A percentile compares a stretch with the other conserved stretches of the same genome.
These are phyloP conservation scores for Sciurus carolinensis DNA, from an alignment of 2,797 vertebrate species.

Conservation along the genomic window DNA sequence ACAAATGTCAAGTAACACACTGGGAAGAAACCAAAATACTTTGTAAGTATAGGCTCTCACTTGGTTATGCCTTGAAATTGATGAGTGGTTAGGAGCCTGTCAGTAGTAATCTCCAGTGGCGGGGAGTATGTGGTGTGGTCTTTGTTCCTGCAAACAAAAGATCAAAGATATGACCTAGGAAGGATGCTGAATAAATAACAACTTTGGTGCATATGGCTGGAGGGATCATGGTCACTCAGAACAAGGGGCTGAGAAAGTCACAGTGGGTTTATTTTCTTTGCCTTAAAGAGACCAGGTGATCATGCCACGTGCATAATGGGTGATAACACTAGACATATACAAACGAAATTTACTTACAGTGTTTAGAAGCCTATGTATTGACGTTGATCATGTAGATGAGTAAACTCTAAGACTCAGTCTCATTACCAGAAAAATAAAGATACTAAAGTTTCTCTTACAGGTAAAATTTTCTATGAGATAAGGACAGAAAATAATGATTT, in stretches of 20 bases:
- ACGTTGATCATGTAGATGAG: neutral
- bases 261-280: neutral
- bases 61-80: neutral
- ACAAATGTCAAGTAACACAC: neutral
- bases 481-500: neutral
- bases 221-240: neutral
- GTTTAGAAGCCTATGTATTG: neutral
- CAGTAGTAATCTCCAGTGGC: neutral
- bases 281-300: neutral
- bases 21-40: neutral
- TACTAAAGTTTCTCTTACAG: neutral
- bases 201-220: neutral
- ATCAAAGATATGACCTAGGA: neutral
- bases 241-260: neutral
- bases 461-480: neutral
- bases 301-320: neutral
- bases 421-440: slow-evolving; percentile 11
- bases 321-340: neutral
- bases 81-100: neutral
- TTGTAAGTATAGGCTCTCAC: neutral
- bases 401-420: neutral
- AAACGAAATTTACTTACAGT: neutral
- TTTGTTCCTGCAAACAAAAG: neutral
- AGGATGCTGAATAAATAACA: neutral
- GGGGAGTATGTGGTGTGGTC: rapidly evolving